Percentiles rank a stretch among this genome's conserved stretches.
Evolutionary conservation across 2,888 invertebrate genomes (phyloP).

Genomic region (Leptopilina syphax): DNA sequence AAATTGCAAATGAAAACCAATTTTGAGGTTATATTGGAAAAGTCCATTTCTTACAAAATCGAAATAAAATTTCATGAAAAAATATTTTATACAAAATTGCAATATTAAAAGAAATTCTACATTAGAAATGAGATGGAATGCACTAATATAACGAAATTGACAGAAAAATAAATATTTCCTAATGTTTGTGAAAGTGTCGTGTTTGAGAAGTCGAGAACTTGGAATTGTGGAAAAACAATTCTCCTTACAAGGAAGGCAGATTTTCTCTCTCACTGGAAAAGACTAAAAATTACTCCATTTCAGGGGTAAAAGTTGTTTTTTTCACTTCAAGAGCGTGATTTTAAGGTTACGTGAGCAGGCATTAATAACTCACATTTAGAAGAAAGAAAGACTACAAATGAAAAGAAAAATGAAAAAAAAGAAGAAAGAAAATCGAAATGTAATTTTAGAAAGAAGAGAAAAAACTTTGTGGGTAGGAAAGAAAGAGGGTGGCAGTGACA

Average conservation of each 20-base stretch:
- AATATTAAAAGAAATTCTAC: not conserved
- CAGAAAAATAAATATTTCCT: not conserved
- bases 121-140: not conserved
- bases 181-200: constrained; percentile 51
- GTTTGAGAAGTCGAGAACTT: constrained; percentile 52
- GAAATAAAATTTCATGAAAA: not conserved
- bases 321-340: not conserved
- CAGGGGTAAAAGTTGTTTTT: not conserved
- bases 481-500: constrained; percentile 28
- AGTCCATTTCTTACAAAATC: not conserved
- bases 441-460: constrained; percentile 9
- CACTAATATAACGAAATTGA: not conserved
- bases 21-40: constrained; percentile 18
- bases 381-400: not conserved
- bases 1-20: not conserved
- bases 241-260: constrained; percentile 50
- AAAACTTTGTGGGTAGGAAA: not conserved
- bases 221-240: constrained; percentile 50
- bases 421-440: not conserved
- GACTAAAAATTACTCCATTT: constrained; percentile 4
- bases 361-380: not conserved
- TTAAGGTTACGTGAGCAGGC: constrained; percentile 19
- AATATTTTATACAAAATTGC: not conserved
- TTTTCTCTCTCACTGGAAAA: constrained; percentile 33
- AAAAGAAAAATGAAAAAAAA: not conserved